Evolutionary conservation across 92 coral and sea anemone genomes (phyloP).

Genomic region (Porites cylindrica): DNA sequence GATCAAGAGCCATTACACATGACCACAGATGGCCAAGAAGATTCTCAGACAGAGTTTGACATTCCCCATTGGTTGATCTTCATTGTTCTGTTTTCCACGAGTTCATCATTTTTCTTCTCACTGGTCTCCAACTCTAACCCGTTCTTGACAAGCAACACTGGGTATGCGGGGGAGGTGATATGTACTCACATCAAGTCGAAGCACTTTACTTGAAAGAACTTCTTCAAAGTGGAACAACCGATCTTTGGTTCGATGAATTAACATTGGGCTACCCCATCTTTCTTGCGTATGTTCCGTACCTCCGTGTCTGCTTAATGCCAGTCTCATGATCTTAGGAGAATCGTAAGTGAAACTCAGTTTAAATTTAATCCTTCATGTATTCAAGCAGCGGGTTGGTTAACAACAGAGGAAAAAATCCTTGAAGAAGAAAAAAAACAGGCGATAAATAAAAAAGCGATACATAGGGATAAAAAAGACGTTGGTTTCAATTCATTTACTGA

Average conservation of each 20-base stretch:
- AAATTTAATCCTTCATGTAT: neutral
- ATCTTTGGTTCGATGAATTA: conserved; percentile 77
- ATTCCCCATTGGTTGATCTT: conserved; percentile 77
- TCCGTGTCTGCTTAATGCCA: conserved; percentile 71
- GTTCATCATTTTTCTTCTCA: conserved; percentile 66
- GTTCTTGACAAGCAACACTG: conserved; percentile 61
- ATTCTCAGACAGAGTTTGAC: conserved; percentile 23
- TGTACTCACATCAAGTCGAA: conserved; percentile 60
- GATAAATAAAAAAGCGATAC: too few species aligned
- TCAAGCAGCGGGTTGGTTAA: neutral
- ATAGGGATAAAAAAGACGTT: too few species aligned
- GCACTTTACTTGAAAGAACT: conserved; percentile 64
- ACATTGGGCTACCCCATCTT: conserved; percentile 78
- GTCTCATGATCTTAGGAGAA: conserved; percentile 63
- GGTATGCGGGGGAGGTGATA: conserved; percentile 78
- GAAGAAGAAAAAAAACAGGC: too few species aligned
- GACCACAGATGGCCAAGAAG: neutral
- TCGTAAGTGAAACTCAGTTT: conserved; percentile 51
- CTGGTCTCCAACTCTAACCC: conserved; percentile 48
- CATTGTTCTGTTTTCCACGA: conserved; percentile 55
- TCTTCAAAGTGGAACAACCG: conserved; percentile 64
- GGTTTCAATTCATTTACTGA: too few species aligned
- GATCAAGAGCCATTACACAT: neutral
- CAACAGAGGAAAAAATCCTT: too few species aligned
- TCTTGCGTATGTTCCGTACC: conserved; percentile 78